These are phyloP conservation scores for Sanderia malayensis DNA, from an alignment of 30 jellyfish, hydroid and myxozoan species.

Conservation along the genomic window DNA sequence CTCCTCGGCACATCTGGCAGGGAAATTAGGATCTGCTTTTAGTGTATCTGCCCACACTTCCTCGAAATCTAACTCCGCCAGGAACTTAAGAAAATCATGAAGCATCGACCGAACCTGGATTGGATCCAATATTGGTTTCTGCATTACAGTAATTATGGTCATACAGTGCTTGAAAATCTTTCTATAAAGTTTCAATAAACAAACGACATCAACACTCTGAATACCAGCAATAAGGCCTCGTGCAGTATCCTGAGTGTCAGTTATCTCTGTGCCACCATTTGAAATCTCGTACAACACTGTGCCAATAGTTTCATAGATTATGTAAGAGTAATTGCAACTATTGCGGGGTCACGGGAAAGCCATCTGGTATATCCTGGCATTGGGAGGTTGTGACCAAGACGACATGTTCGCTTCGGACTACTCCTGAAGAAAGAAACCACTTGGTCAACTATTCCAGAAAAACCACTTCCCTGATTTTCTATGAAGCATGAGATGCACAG, in stretches of 20 bases:
- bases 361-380: conserved; percentile 38
- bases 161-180: conserved; percentile 2
- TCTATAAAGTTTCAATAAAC: no score
- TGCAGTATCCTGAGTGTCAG: not conserved
- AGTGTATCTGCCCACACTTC: no score
- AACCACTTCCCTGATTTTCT: no score
- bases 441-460: no score
- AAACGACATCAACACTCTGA: no score
- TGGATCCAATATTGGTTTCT: conserved; percentile 19
- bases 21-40: no score
- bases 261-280: no score
- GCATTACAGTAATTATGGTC: conserved; percentile 13
- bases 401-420: not conserved
- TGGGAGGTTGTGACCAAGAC: conserved; percentile 42
- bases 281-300: no score
- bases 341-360: conserved; percentile 31
- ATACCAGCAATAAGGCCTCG: no score
- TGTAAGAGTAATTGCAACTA: conserved; percentile 4
- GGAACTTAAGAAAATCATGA: not conserved
- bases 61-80: not conserved
- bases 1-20: conserved; percentile 5
- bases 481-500: no score
- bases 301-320: not conserved
- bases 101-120: conserved; percentile 30
- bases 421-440: no score